These are phyloP conservation scores for Coregonus clupeaformis DNA, from an alignment of 2,113 vertebrate genomes.

Conservation along the genomic window DNA sequence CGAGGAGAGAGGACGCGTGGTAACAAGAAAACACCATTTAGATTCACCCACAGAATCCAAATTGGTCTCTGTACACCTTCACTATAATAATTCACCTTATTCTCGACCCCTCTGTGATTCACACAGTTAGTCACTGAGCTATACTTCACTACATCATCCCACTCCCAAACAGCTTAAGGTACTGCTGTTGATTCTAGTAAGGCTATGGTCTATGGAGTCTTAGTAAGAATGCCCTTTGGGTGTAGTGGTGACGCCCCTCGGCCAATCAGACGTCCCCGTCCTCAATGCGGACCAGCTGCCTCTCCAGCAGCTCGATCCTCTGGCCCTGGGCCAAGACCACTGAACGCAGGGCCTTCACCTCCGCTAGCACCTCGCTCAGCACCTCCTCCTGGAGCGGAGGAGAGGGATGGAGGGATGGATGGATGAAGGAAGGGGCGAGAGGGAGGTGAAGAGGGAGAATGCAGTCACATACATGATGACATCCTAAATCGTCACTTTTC, in stretches of 20 bases:
- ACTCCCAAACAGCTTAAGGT: constrained; percentile 54
- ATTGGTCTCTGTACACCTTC: not conserved
- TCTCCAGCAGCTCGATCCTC: constrained; percentile 84
- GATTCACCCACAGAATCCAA: not conserved
- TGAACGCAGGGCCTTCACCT: constrained; percentile 75
- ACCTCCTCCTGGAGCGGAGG: constrained; percentile 71
- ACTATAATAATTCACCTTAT: not conserved
- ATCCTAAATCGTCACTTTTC: too few relatives aligned
- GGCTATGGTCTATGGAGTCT: constrained; percentile 61
- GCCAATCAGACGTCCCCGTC: constrained; percentile 82
- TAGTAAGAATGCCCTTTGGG: constrained; percentile 26
- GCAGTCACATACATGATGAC: too few relatives aligned
- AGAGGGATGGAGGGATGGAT: not conserved
- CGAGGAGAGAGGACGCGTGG: not conserved
- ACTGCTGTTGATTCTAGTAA: constrained; percentile 54
- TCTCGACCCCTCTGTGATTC: constrained; percentile 20
- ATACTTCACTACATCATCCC: constrained; percentile 42
- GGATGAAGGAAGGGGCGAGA: too few relatives aligned
- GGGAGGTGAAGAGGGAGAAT: not conserved
- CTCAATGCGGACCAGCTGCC: constrained; percentile 84
- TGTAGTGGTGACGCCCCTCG: constrained; percentile 26
- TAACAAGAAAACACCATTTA: not conserved
- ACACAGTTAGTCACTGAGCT: constrained; percentile 24
- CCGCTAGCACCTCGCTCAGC: constrained; percentile 79
- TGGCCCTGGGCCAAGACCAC: constrained; percentile 86